Percentiles rank a stretch among this genome's conserved stretches.
Conservation (phyloP, 2,797 vertebrate species). For the Cyclopterus lumpus region DNA sequence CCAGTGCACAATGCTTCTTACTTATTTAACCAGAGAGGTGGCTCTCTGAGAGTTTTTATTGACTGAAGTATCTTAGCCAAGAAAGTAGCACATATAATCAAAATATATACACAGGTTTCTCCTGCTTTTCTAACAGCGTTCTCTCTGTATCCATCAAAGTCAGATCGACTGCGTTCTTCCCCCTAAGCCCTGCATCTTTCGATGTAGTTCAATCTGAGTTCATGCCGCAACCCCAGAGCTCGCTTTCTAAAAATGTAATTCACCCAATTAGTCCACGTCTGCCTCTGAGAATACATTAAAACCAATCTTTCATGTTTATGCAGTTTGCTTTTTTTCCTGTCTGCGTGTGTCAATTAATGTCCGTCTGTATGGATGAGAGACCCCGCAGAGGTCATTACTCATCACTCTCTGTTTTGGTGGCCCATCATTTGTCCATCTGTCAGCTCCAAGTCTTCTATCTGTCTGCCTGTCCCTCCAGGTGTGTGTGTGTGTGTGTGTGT, state of each 20-base stretch:
- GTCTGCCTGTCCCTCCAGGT: background rate
- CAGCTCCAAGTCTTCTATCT: background rate
- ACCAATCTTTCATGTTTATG: conserved; percentile 8
- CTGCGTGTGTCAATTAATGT: conserved; percentile 20
- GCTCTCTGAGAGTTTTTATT: background rate
- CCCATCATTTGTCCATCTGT: conserved; percentile 5
- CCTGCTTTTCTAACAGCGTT: background rate
- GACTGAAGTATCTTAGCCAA: background rate
- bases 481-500: background rate
- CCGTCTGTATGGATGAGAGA: conserved; percentile 14
- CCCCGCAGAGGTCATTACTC: background rate
- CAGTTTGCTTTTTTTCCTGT: background rate
- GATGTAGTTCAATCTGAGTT: conserved; percentile 2
- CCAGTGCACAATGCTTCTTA: background rate
- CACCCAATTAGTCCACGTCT: conserved; percentile 18
- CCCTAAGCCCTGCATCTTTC: too few relatives aligned
- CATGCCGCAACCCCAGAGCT: background rate
- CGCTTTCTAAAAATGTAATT: conserved; percentile 31
- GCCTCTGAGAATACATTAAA: conserved; percentile 38
- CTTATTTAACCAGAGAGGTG: background rate
- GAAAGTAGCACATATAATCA: background rate
- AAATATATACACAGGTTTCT: background rate
- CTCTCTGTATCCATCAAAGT: background rate
- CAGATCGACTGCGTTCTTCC: background rate
- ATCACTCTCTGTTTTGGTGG: background rate